phyloP scores from a whole-genome alignment of 2,113 vertebrate species.

The Globicephala melas region DNA sequence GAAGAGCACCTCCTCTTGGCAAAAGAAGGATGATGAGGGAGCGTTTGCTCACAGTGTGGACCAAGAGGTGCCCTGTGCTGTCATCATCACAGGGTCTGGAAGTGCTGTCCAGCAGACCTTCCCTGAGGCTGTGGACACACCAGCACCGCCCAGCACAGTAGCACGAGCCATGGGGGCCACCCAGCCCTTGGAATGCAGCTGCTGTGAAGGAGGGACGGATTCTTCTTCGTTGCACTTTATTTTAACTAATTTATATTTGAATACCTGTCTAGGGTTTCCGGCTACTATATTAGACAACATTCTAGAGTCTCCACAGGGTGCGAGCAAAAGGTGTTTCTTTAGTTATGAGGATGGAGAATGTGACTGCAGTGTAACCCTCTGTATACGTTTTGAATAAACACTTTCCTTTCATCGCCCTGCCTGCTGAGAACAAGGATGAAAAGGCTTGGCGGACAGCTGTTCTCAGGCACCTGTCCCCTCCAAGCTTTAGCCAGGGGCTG shows the following conservation, averaged over 20 bases:
- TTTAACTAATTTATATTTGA: not conserved
- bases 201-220: not conserved
- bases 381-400: not conserved
- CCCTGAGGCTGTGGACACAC: not conserved
- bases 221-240: not conserved
- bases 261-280: not conserved
- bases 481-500: too few species aligned
- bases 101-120: rapidly evolving
- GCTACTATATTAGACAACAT: rapidly evolving
- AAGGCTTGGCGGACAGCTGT: rapidly evolving
- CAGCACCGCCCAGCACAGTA: rapidly evolving
- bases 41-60: not conserved
- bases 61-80: not conserved
- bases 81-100: not conserved
- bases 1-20: not conserved
- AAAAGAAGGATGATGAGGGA: not conserved
- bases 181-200: not conserved
- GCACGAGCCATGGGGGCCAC: not conserved
- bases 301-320: not conserved
- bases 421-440: not conserved
- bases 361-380: too few species aligned
- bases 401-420: not conserved
- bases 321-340: not conserved
- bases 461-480: not conserved
- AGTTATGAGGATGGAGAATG: not conserved